phyloP scores from a whole-genome alignment of 2,888 invertebrate species.

The Agrilus cyanescens region DNA sequence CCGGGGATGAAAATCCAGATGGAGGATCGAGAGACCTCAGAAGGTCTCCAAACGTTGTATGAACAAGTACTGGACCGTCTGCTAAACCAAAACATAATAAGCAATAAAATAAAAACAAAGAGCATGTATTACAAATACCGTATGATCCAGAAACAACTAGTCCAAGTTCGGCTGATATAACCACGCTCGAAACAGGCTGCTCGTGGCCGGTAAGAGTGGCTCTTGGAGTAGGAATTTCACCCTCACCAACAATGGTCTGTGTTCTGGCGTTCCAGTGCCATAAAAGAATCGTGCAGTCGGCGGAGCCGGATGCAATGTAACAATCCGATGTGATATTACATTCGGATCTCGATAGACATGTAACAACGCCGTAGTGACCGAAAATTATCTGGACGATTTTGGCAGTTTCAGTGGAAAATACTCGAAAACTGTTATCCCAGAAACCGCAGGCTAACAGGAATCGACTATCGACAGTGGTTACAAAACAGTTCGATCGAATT shows the following conservation, averaged over 20 bases:
- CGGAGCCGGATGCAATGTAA: slow-evolving; percentile 95
- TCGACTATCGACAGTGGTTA: slow-evolving; percentile 94
- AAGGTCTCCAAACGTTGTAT: slow-evolving; percentile 95
- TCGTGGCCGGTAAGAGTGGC: slow-evolving; percentile 97
- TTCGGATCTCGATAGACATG: slow-evolving; percentile 93
- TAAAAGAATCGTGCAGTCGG: slow-evolving; percentile 93
- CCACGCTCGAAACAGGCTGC: slow-evolving; percentile 87
- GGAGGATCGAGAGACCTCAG: slow-evolving; percentile 82
- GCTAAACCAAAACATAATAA: slow-evolving; percentile 9
- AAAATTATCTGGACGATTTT: slow-evolving; percentile 97
- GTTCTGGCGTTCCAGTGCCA: slow-evolving; percentile 99
- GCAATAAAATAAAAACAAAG: background rate
- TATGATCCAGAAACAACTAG: slow-evolving; percentile 90
- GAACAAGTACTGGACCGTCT: slow-evolving; percentile 95
- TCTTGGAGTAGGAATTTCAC: slow-evolving; percentile 88
- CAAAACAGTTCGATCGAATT: slow-evolving; percentile 90
- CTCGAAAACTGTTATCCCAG: slow-evolving; percentile 98
- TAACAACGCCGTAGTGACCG: slow-evolving; percentile 98
- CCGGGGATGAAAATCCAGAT: slow-evolving; percentile 60
- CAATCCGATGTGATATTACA: slow-evolving; percentile 99
- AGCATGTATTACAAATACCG: slow-evolving; percentile 29
- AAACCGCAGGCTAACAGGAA: slow-evolving; percentile 97
- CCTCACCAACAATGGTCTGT: slow-evolving; percentile 94
- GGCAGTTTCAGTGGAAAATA: slow-evolving; percentile 93
- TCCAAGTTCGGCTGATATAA: slow-evolving; percentile 95